Evolutionary conservation across 2,113 vertebrate genomes (phyloP).

Genomic region (Passerina amoena): DNA sequence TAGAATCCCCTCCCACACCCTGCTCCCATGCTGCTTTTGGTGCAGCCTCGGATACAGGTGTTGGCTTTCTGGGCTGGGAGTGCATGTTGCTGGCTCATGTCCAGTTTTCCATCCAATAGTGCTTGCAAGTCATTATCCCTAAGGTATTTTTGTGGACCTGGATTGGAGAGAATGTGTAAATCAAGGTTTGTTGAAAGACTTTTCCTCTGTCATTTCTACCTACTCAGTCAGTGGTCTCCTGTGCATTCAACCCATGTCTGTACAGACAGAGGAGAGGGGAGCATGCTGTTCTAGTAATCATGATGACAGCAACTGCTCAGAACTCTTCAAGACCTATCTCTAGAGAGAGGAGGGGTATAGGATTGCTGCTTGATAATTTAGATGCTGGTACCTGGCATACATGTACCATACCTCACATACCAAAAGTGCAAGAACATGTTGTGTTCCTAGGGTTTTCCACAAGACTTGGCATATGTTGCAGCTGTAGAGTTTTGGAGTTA

Average conservation of each 20-base stretch:
- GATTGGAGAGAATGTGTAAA: neutral
- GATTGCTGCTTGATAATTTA: neutral
- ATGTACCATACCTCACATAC: neutral
- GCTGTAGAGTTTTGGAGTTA: neutral
- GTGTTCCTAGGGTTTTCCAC: neutral
- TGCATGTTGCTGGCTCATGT: fast-evolving
- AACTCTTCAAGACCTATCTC: neutral
- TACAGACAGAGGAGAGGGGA: neutral
- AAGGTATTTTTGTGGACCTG: neutral
- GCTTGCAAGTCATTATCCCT: neutral
- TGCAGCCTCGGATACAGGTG: neutral
- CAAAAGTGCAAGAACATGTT: neutral
- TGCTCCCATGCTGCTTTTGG: fast-evolving
- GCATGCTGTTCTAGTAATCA: neutral
- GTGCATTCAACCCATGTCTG: neutral
- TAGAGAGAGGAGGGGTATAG: neutral
- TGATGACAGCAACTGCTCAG: neutral
- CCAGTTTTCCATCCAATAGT: neutral
- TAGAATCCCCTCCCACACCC: fast-evolving
- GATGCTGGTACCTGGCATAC: neutral
- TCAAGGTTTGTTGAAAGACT: neutral
- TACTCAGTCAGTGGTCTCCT: neutral
- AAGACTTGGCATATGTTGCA: neutral
- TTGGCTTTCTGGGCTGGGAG: neutral
- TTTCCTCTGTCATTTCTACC: neutral